Conservation (phyloP, 2,888 invertebrate genomes). For the Dryobota labecula region DNA sequence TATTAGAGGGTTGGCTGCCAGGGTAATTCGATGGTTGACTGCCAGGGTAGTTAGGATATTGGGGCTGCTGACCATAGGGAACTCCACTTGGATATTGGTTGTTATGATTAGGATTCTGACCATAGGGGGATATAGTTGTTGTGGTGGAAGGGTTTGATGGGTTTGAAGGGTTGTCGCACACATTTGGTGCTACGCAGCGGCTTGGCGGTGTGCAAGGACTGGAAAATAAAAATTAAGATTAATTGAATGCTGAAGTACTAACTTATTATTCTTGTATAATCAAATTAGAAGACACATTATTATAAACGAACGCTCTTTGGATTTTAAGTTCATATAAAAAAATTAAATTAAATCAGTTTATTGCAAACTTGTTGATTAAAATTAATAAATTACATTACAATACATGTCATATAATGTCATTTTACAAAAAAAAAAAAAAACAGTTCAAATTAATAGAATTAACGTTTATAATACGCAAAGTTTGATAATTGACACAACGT, state of each 20-base stretch:
- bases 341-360: too few relatives aligned
- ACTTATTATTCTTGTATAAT: background rate
- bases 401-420: too few relatives aligned
- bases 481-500: too few relatives aligned
- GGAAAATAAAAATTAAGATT: conserved; percentile 51
- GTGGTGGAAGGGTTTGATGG: conserved; percentile 29
- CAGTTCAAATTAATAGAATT: too few relatives aligned
- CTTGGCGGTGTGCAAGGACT: conserved; percentile 88
- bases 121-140: conserved; percentile 37
- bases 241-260: background rate
- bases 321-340: too few relatives aligned
- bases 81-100: conserved; percentile 12
- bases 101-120: conserved; percentile 28
- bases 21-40: conserved; percentile 49
- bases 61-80: conserved; percentile 53
- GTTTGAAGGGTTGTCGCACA: conserved; percentile 70
- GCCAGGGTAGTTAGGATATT: conserved; percentile 55
- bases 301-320: background rate
- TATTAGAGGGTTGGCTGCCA: conserved; percentile 14
- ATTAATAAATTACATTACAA: too few relatives aligned
- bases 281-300: background rate
- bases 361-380: too few relatives aligned
- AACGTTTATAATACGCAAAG: too few relatives aligned
- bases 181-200: conserved; percentile 78
- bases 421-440: too few relatives aligned